Base-by-base conservation (phyloP, 2,888 invertebrate species). In the Clivina fossor region DNA sequence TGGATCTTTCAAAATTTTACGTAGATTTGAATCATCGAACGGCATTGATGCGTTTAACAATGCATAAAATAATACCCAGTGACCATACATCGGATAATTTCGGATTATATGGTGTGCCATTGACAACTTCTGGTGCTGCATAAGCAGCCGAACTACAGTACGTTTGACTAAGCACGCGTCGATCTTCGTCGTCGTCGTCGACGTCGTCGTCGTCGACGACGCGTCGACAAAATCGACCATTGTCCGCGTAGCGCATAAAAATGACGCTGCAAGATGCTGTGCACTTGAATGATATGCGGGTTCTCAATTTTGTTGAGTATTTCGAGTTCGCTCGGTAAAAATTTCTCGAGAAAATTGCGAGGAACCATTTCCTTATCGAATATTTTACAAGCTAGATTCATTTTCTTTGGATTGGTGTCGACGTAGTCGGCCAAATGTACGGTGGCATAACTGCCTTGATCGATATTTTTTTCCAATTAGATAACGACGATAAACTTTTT, bases 131-230 rank as follows among this genome's bases (percentile, higher is more conserved):
- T 0, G 96, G 96, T 1, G 96, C 93, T 1, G 95, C 96, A 72
- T 97, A 97, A 0, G 95, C 94, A 2, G 94, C 93, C 2, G 94
- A 95, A n/a, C 96, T 96, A 70, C 96, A 96, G 69, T 90, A 96
- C 0, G 96, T 95, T 70, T 88, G 83, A 66, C 94, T 94, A 54
- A 92, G 79, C 3, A 90, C 83, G 28, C 88, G 78, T 50, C 85
- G 80, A 44, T 90, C 90, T 44, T 81, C 82, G 1, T 80, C 77
- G 65, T 88, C 85, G 0, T 83, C 78, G 70, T 90, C 90, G 68
- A 86, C 84, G 1, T 85, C 82, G n/a, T 90, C 90, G 65, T 85
- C 82, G 35, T 82, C 80, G 69, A 88, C 86, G 58, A 91, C 86
- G 70, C 89, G 91, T 69, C 93, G 90, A 64, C 94, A 71, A 46